These are phyloP conservation scores for Eubasilissa splendida DNA, from an alignment of 2,888 invertebrate genomes.

Conservation along the genomic window DNA sequence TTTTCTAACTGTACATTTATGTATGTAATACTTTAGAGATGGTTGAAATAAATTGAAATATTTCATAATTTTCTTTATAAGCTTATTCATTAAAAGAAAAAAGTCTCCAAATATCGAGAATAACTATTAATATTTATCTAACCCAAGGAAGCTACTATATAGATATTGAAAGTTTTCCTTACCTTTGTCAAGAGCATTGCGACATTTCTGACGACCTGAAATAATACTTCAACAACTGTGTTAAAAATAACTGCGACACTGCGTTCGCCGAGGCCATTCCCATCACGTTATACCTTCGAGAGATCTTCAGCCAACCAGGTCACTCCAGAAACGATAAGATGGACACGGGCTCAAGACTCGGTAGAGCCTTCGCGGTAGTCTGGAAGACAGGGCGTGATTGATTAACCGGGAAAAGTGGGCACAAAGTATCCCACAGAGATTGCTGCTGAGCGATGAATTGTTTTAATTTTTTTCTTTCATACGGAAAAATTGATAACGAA, in stretches of 20 bases:
- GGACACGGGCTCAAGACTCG: slow-evolving; percentile 2
- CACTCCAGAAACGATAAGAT: slow-evolving; percentile 2
- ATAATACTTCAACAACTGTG: not conserved
- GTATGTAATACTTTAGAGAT: too few relatives aligned
- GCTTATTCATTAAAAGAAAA: too few relatives aligned
- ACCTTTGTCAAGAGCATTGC: not conserved
- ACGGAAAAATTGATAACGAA: slow-evolving; percentile 49
- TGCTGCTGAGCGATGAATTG: slow-evolving; percentile 51
- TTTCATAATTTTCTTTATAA: too few relatives aligned
- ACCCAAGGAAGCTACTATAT: too few relatives aligned
- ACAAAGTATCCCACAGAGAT: slow-evolving; percentile 40
- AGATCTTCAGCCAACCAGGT: not conserved
- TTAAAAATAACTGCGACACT: not conserved
- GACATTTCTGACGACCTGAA: not conserved
- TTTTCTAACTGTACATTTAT: too few relatives aligned
- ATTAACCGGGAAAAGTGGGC: slow-evolving; percentile 33
- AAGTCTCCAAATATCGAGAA: too few relatives aligned
- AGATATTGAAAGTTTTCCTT: too few relatives aligned
- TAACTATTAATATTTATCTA: too few relatives aligned
- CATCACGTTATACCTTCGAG: not conserved
- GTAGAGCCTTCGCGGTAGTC: slow-evolving; percentile 10
- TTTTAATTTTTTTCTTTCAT: slow-evolving; percentile 50
- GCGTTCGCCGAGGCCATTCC: not conserved
- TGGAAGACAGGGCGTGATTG: slow-evolving; percentile 52
- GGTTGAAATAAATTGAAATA: too few relatives aligned